A percentile compares a stretch with the other conserved stretches of the same genome.
These are phyloP conservation scores for Autographa gamma DNA, from an alignment of 2,888 invertebrate species.

Conservation along the genomic window DNA sequence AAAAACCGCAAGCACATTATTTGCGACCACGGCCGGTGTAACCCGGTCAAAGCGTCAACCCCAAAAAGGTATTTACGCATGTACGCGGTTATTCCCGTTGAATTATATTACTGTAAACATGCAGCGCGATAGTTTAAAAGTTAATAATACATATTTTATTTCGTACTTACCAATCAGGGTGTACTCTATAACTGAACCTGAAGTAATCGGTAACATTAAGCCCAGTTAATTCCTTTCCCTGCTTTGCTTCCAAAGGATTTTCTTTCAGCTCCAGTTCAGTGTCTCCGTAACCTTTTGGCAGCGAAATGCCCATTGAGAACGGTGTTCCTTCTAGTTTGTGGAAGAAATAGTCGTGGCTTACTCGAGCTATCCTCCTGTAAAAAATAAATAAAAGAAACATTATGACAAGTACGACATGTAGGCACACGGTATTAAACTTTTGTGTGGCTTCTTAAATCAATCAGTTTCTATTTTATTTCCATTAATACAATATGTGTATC, in stretches of 20 bases:
- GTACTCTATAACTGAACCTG: constrained; percentile 93
- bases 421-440: too few relatives aligned
- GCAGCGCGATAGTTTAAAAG: too few relatives aligned
- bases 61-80: too few relatives aligned
- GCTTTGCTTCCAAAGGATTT: constrained; percentile 92
- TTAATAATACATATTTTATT: not conserved
- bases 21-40: too few relatives aligned
- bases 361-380: constrained; percentile 91
- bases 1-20: too few relatives aligned
- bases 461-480: not conserved
- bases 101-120: too few relatives aligned
- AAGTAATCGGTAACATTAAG: constrained; percentile 93
- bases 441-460: not conserved
- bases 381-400: constrained; percentile 11
- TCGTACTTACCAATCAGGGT: constrained; percentile 93
- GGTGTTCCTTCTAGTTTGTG: constrained; percentile 95
- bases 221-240: constrained; percentile 90
- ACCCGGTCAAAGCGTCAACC: too few relatives aligned
- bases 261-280: constrained; percentile 93
- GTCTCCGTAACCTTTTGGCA: constrained; percentile 94
- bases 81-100: too few relatives aligned
- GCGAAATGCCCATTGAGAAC: constrained; percentile 95
- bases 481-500: not conserved
- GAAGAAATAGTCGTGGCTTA: constrained; percentile 95
- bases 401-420: not conserved